A percentile compares a stretch with the other conserved stretches of the same genome.
Conservation (phyloP, 2,797 vertebrate species). For the Myotis daubentonii region DNA sequence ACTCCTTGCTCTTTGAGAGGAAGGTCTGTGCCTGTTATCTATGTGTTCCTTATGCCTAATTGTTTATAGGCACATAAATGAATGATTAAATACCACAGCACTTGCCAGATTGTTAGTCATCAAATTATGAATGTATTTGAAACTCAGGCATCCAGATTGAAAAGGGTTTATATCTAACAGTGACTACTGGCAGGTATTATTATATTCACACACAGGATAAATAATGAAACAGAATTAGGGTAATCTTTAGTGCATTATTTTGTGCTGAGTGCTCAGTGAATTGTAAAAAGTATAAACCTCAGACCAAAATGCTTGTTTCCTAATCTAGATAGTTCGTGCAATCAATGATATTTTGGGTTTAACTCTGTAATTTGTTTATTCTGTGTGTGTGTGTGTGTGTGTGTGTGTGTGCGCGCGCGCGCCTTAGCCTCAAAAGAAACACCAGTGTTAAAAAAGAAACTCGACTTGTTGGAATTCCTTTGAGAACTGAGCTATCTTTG, state of each 20-base stretch:
- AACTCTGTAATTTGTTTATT: conserved; percentile 5
- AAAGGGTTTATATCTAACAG: background rate
- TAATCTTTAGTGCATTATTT: background rate
- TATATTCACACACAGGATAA: background rate
- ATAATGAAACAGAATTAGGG: background rate
- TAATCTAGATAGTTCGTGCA: background rate
- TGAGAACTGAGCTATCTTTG: background rate
- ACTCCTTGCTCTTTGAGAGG: background rate
- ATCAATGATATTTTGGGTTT: background rate
- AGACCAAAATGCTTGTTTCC: background rate
- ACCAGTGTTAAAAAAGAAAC: background rate
- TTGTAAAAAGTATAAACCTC: background rate
- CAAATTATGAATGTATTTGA: conserved; percentile 24
- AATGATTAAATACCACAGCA: conserved; percentile 10
- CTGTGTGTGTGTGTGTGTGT: no score
- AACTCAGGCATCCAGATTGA: conserved; percentile 13
- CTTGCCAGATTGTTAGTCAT: conserved; percentile 34
- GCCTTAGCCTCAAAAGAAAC: conserved; percentile 9
- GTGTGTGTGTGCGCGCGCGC: background rate
- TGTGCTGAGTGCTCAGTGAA: background rate
- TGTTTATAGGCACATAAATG: conserved; percentile 26
- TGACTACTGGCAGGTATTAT: background rate
- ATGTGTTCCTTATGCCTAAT: background rate
- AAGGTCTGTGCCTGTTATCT: background rate
- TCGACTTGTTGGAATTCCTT: background rate